phyloP scores from a whole-genome alignment of 2,888 invertebrate genomes.

The Drosophila ezoana region DNA sequence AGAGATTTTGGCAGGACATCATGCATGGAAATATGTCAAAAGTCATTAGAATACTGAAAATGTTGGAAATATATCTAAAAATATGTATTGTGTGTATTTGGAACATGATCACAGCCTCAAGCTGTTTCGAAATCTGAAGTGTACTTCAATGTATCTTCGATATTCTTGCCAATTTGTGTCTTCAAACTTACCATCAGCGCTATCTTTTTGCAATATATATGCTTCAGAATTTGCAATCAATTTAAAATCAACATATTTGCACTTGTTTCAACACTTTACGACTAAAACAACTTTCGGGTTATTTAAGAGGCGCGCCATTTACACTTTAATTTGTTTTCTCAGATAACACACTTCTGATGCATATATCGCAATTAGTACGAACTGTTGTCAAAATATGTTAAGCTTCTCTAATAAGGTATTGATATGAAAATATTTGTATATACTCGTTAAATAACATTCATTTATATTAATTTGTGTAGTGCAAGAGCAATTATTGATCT shows the following conservation, averaged over 20 bases:
- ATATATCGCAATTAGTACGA: not conserved
- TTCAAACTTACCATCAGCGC: slow-evolving; percentile 41
- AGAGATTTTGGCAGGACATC: too few species aligned
- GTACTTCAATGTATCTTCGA: too few species aligned
- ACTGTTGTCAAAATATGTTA: slow-evolving; percentile 6
- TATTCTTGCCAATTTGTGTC: too few species aligned
- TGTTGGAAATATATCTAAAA: too few species aligned
- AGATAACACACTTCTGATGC: slow-evolving; percentile 24
- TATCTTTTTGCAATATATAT: not conserved
- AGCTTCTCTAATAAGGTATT: slow-evolving; percentile 17
- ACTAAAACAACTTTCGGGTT: slow-evolving; percentile 13
- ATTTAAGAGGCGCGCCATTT: slow-evolving; percentile 19
- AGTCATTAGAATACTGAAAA: too few species aligned
- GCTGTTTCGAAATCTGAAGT: too few species aligned
- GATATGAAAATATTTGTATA: slow-evolving; percentile 39
- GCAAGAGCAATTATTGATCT: slow-evolving; percentile 27
- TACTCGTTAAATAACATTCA: not conserved
- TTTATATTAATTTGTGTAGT: not conserved
- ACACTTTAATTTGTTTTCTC: slow-evolving; percentile 6
- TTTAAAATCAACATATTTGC: slow-evolving; percentile 29
- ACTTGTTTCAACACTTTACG: slow-evolving; percentile 32
- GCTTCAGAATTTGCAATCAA: slow-evolving; percentile 1
- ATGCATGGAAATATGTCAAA: too few species aligned
- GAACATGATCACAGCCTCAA: too few species aligned
- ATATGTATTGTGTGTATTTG: too few species aligned